Evolutionary conservation across 1,140 invertebrate genomes (phyloP).

Genomic region (Drosophila ficusphila): DNA sequence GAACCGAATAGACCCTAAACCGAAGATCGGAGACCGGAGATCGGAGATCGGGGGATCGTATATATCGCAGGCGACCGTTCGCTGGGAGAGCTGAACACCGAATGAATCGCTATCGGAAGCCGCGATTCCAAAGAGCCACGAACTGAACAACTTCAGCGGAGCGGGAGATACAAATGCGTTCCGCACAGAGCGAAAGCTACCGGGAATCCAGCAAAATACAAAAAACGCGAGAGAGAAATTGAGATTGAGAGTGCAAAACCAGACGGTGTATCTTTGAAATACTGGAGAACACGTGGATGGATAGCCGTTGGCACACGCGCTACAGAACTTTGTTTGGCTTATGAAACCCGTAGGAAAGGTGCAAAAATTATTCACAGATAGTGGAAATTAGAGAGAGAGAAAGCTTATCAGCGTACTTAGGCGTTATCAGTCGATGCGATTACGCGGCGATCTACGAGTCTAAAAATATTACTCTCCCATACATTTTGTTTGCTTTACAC

Average conservation of each 20-base stretch:
- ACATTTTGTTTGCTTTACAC: constrained; percentile 32
- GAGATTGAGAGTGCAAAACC: neutral
- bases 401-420: constrained; percentile 44
- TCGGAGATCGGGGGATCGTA: constrained; percentile 19
- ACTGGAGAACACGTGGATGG: constrained; percentile 44
- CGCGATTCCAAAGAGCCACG: constrained; percentile 17
- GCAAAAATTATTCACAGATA: neutral
- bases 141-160: constrained; percentile 34
- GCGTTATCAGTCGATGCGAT: constrained; percentile 52
- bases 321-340: constrained; percentile 37
- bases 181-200: constrained; percentile 26
- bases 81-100: constrained; percentile 58
- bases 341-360: constrained; percentile 35
- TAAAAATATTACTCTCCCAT: constrained; percentile 5
- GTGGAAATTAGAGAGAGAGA: neutral
- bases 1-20: constrained; percentile 11
- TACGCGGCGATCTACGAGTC: constrained; percentile 2
- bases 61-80: constrained; percentile 67
- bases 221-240: neutral
- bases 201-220: neutral
- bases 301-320: constrained; percentile 36
- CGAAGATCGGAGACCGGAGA: constrained; percentile 11
- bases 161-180: constrained; percentile 5
- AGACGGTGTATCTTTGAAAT: constrained; percentile 1
- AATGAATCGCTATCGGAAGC: constrained; percentile 53